These are phyloP conservation scores for Drosophila pseudotakahashii DNA, from an alignment of 2,888 invertebrate species.

Conservation along the genomic window DNA sequence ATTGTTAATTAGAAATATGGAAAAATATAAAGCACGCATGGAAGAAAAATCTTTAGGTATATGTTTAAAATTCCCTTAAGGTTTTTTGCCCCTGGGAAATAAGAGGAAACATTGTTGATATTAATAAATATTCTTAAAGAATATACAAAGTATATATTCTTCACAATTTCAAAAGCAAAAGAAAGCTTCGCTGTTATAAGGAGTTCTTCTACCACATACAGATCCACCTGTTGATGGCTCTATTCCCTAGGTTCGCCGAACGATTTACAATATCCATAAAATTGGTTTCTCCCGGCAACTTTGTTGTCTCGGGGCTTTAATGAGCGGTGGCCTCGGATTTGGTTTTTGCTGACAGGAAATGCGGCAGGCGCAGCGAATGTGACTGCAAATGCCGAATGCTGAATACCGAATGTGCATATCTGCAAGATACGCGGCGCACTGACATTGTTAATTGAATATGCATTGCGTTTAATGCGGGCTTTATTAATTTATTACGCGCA, in stretches of 20 bases:
- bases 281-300: constrained; percentile 43
- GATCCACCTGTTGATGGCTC: neutral
- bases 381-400: constrained; percentile 19
- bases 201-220: neutral
- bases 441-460: constrained; percentile 81
- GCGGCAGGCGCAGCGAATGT: constrained; percentile 47
- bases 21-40: too few species aligned
- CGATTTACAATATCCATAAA: constrained; percentile 44
- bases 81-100: too few species aligned
- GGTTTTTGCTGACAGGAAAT: constrained; percentile 46
- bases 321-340: constrained; percentile 31
- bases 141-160: too few species aligned
- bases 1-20: too few species aligned
- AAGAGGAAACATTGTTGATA: too few species aligned
- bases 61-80: too few species aligned
- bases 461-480: constrained; percentile 76
- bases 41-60: too few species aligned
- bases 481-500: constrained; percentile 82
- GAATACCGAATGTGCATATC: constrained; percentile 57
- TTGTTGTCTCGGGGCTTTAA: constrained; percentile 32
- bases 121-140: too few species aligned
- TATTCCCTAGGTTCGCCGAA: constrained; percentile 25
- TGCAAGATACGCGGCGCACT: constrained; percentile 63
- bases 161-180: too few species aligned
- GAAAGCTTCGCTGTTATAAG: too few species aligned